These are phyloP conservation scores for Otocyon megalotis DNA, from an alignment of 2,113 vertebrate species.

Conservation along the genomic window DNA sequence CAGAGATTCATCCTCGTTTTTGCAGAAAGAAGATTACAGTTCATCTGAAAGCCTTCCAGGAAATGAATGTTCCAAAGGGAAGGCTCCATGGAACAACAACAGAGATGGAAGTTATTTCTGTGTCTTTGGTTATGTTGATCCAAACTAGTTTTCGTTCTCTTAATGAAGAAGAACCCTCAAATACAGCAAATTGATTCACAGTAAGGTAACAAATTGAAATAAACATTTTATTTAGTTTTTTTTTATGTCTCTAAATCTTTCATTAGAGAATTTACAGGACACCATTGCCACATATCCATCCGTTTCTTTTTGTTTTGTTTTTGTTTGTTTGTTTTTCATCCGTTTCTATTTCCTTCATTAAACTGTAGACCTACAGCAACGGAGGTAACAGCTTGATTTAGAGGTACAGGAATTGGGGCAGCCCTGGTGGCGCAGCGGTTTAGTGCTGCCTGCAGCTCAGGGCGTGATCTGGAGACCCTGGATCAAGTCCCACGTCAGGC, in stretches of 20 bases:
- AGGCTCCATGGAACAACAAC: not conserved
- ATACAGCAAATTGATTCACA: not conserved
- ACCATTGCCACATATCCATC: not conserved
- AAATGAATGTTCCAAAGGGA: not conserved
- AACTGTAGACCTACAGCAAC: not conserved
- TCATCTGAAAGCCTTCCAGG: not conserved
- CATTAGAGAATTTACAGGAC: not conserved
- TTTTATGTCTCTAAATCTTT: not conserved
- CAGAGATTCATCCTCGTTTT: not conserved
- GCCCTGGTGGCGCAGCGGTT: too few species aligned
- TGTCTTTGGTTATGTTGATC: conserved; percentile 1
- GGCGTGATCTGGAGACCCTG: too few species aligned
- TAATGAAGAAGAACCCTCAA: not conserved
- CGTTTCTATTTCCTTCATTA: not conserved
- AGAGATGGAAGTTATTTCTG: not conserved
- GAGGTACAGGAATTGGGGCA: not conserved
- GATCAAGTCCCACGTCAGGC: too few species aligned
- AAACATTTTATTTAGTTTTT: not conserved
- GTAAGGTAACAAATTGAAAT: not conserved
- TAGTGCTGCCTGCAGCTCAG: too few species aligned
- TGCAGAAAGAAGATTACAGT: not conserved
- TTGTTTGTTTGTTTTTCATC: too few species aligned
- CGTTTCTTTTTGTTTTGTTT: too few species aligned
- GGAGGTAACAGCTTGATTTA: not conserved
- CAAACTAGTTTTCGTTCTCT: conserved; percentile 27